A percentile compares a stretch with the other conserved stretches of the same genome.
phyloP scores from a whole-genome alignment of 2,888 invertebrate species.

The Achlya flavicornis region DNA sequence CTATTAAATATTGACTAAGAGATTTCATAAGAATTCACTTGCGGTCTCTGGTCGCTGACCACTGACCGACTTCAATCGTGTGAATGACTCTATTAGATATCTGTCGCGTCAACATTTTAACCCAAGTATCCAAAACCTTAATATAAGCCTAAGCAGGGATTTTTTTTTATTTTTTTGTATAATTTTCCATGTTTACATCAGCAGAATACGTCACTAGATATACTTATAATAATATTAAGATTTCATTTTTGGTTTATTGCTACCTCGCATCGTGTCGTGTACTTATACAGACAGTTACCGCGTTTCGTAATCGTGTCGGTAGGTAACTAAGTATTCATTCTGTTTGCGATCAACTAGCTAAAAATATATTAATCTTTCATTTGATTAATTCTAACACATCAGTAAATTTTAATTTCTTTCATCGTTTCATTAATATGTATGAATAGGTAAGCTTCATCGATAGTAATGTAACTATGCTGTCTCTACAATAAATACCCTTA shows the following conservation, averaged over 20 bases:
- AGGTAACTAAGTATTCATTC: slow-evolving; percentile 71
- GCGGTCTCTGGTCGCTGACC: slow-evolving; percentile 58
- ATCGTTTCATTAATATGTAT: slow-evolving; percentile 79
- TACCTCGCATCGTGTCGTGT: slow-evolving; percentile 68
- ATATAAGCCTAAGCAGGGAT: slow-evolving; percentile 80
- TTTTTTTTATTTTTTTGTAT: slow-evolving; percentile 76
- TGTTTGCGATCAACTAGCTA: slow-evolving; percentile 81
- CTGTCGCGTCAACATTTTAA: slow-evolving; percentile 72
- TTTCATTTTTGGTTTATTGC: slow-evolving; percentile 84
- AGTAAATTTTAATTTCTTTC: slow-evolving; percentile 73
- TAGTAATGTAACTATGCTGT: slow-evolving; percentile 80
- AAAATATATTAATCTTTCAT: slow-evolving; percentile 82
- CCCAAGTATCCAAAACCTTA: slow-evolving; percentile 78
- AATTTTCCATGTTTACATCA: slow-evolving; percentile 80
- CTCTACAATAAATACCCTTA: slow-evolving; percentile 83
- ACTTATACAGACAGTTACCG: slow-evolving; percentile 55
- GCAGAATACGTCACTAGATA: slow-evolving; percentile 80
- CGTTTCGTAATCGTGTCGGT: slow-evolving; percentile 52
- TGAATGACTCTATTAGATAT: slow-evolving; percentile 67
- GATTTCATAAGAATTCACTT: slow-evolving; percentile 82
- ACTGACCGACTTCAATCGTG: slow-evolving; percentile 50
- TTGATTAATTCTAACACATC: slow-evolving; percentile 74
- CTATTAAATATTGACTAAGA: slow-evolving; percentile 82
- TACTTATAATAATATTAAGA: slow-evolving; percentile 79
- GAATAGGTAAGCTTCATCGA: slow-evolving; percentile 71